Base-by-base conservation (phyloP, 2,888 invertebrate species). In the Drosophila peninsularis region DNA sequence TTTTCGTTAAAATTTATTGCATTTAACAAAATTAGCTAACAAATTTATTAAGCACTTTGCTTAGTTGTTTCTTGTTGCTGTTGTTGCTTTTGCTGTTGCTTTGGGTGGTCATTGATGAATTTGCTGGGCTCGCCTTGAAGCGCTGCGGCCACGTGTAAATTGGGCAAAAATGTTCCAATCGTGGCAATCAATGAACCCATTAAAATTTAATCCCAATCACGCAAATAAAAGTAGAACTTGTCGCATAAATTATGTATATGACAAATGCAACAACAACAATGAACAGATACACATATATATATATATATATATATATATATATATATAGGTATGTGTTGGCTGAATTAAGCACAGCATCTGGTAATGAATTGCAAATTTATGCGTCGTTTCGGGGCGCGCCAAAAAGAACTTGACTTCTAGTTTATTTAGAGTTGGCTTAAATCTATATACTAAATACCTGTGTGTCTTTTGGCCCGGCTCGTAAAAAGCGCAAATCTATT, bases 1-100 rank as follows among this genome's bases (percentile, higher is more conserved):
- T 85, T 88, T 88, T 80, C 74, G 82, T 78, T 83, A 61, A 88
- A 90, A 90, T 90, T 90, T 90, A 90, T 90, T 87, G 84, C 90
- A 80, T 82, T 86, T 81, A 88, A 82, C 77, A 78, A 83, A 90
- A 90, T 90, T 89, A 89, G 84, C 88, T 78, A 83, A 85, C 85
- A 90, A 90, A 90, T 90, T 88, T 90, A 90, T 90, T 82, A 87
- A 86, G 78, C 87, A 83, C 78, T 78, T 78, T 78, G 74, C 57
- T 69, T 41, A 53, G 78, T 39, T 57, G 49, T 37, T 63, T 41
- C 41, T 19, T 41, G 19, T 14, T 34, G 34, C 13, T 47, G 32
- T 34, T 44, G 36, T 17, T 52, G 53, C n/a, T n/a, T n/a, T 55
- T 36, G 34, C 11, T 55, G 36, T 11, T 42, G 71, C 41, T 56